A percentile compares a stretch with the other conserved stretches of the same genome.
These are phyloP conservation scores for Danio aesculapii DNA, from an alignment of 2,797 vertebrate genomes.

Conservation along the genomic window DNA sequence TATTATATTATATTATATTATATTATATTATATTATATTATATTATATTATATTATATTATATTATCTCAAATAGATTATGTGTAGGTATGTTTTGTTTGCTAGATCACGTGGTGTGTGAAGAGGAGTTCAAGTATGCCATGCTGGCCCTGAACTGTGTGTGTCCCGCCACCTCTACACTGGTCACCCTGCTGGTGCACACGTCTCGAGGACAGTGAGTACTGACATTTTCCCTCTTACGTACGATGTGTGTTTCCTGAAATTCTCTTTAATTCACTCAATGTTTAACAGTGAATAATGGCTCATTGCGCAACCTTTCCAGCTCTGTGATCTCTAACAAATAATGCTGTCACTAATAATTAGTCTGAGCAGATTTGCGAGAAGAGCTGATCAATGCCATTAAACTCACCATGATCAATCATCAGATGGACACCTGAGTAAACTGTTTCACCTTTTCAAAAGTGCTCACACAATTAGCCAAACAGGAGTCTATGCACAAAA, in stretches of 20 bases:
- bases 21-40: too few relatives aligned
- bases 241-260: conserved; percentile 23
- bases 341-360: conserved; percentile 18
- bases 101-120: conserved; percentile 98
- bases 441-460: not conserved
- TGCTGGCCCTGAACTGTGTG: conserved; percentile 97
- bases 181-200: conserved; percentile 96
- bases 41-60: not conserved
- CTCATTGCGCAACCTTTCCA: not conserved
- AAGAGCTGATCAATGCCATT: conserved; percentile 11
- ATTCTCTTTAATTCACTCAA: conserved; percentile 53
- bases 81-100: conserved; percentile 25
- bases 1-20: too few relatives aligned
- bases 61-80: conserved; percentile 16
- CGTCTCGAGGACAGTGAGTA: conserved; percentile 98
- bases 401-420: not conserved
- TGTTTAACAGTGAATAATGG: conserved; percentile 33
- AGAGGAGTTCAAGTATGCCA: conserved; percentile 99
- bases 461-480: too few relatives aligned
- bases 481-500: too few relatives aligned
- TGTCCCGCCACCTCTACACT: conserved; percentile 97
- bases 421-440: not conserved
- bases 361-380: not conserved
- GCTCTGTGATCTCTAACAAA: conserved; percentile 7
- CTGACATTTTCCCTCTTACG: not conserved